phyloP scores from a whole-genome alignment of 1,140 invertebrate species.

The Anoplolepis gracilipes region DNA sequence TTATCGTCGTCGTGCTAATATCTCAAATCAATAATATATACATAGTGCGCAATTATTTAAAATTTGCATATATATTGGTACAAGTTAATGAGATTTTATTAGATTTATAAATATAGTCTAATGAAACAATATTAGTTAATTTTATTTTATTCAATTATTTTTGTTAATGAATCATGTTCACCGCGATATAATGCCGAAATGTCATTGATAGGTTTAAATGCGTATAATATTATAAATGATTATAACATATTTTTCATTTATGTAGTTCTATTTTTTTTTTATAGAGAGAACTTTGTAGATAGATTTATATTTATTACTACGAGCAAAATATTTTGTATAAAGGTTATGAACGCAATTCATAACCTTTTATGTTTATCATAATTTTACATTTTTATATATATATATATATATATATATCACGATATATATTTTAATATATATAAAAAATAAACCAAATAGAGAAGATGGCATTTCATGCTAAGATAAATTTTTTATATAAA shows the following conservation, averaged over 20 bases:
- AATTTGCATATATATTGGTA: not conserved
- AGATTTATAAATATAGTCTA: not conserved
- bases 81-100: not conserved
- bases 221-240: not conserved
- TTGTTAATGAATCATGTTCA: not conserved
- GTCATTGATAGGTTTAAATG: not conserved
- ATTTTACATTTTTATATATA: not conserved
- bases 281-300: not conserved
- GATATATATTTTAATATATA: too few species aligned
- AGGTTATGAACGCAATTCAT: not conserved
- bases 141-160: not conserved
- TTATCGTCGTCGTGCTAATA: not conserved
- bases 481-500: slow-evolving; percentile 10
- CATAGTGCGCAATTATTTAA: not conserved
- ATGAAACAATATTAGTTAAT: not conserved
- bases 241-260: not conserved
- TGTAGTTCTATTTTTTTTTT: not conserved
- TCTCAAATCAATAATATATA: slow-evolving; percentile 14
- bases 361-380: not conserved
- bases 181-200: not conserved
- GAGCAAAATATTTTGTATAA: not conserved
- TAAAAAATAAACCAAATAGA: not conserved
- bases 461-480: not conserved
- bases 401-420: not conserved
- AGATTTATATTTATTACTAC: not conserved